These are phyloP conservation scores for Scolopax bukidnonensis DNA, from an alignment of 2,797 vertebrate species.

Conservation along the genomic window DNA sequence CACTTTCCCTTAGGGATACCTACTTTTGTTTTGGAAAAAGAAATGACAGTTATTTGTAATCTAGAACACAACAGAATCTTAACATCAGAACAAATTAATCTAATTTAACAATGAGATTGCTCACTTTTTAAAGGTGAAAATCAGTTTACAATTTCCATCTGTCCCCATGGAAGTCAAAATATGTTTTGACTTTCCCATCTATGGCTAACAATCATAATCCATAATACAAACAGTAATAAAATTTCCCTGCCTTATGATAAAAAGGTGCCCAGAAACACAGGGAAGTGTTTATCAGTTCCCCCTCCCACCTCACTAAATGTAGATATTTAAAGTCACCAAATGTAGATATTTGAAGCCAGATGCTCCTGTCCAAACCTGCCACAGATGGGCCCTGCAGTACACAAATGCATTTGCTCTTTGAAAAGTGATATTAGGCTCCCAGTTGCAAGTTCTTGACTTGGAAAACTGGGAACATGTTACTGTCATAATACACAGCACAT, in stretches of 20 bases:
- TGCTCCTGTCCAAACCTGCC: neutral
- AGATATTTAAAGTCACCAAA: neutral
- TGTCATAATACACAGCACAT: neutral
- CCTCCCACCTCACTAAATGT: neutral
- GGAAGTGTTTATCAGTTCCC: neutral
- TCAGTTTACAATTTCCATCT: constrained; percentile 21
- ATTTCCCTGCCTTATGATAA: neutral
- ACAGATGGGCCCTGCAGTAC: neutral
- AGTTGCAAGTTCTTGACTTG: rapidly evolving
- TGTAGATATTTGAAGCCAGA: neutral
- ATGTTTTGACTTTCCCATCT: constrained; percentile 19
- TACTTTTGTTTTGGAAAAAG: neutral
- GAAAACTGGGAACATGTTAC: neutral
- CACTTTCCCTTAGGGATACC: neutral
- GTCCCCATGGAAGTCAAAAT: constrained; percentile 12
- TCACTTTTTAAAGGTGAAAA: constrained; percentile 40
- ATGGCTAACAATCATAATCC: constrained; percentile 21
- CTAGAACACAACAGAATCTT: neutral
- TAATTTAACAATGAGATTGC: neutral
- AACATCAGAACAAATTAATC: neutral
- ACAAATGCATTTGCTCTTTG: neutral
- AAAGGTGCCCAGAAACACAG: neutral
- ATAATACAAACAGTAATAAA: neutral
- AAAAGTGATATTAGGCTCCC: neutral
- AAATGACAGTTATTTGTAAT: neutral